Base-by-base conservation (phyloP, 2,797 vertebrate genomes). In the Danio jaintianensis region DNA sequence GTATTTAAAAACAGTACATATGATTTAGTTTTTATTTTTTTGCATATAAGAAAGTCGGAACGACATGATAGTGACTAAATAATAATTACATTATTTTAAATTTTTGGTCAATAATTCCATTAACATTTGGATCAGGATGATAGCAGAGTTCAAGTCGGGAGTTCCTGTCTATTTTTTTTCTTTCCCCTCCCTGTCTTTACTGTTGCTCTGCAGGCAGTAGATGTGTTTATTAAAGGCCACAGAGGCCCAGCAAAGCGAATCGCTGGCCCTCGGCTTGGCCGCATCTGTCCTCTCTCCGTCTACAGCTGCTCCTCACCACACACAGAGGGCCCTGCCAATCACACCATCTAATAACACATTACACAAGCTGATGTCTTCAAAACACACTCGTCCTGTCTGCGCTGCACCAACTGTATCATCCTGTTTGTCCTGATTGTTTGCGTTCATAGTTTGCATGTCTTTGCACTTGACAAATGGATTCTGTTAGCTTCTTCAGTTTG, bases 151-250 rank as follows among this genome's bases (percentile, higher is more conserved):
- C 16, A 75, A 7, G 5, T 59, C 8, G 48, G n/a, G 13, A 43
- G 18, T 55, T 36, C 7, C 40, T 38, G 10, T 77, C 12, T 22
- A 0, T 59, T 16, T 73, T 42, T n/a, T 59, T 43, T 59, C 20
- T 45, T 40, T 47, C 71, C 47, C 29, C 48, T 40, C 61, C 5
- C 36, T 50, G 10, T 15, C 18, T 8, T 47, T 47, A 15, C 66
- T 20, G 47, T 73, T 40, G 29, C 75, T 69, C 53, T 63, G 64
- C 50, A 66, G 56, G 29, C 61, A 80, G 72, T 87, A 76, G 85
- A 92, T 87, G 86, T 92, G 88, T 93, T 92, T 92, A 92, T 92
- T 88, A 90, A 89, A 80, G 81, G 82, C 91, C 90, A 88, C 89
- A 59, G 69, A 81, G 89, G 85, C 91, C 87, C 90, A 91, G 89